phyloP scores from a whole-genome alignment of 2,888 invertebrate species.

The Lypha dubia region DNA sequence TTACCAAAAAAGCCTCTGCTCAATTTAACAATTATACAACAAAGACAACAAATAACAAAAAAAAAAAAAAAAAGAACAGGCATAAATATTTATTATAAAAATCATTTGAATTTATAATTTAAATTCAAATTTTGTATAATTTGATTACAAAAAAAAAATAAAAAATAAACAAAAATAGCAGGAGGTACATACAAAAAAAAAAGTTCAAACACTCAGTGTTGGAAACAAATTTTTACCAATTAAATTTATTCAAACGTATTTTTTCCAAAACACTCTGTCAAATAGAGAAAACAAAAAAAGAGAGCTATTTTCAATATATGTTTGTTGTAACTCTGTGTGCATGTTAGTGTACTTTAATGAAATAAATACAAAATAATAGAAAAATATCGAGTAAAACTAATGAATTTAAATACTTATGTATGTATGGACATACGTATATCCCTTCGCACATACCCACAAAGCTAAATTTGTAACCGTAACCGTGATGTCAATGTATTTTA shows the following conservation, averaged over 20 bases:
- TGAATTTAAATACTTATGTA: neutral
- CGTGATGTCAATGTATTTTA: constrained; percentile 10
- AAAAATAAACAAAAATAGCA: constrained; percentile 1
- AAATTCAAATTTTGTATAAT: constrained; percentile 40
- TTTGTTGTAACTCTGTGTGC: neutral
- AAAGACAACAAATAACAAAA: neutral
- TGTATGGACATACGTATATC: no score
- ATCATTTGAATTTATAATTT: constrained; percentile 26
- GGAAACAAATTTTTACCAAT: constrained; percentile 32
- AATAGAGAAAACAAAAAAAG: neutral
- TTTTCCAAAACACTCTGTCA: constrained; percentile 17
- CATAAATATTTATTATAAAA: constrained; percentile 10
- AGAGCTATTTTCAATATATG: neutral
- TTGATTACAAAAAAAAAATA: no score
- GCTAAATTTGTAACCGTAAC: neutral
- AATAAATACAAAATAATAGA: constrained; percentile 18
- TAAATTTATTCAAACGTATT: constrained; percentile 41
- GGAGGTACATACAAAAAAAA: neutral
- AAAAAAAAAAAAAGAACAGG: neutral
- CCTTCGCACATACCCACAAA: neutral
- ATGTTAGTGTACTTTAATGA: constrained; percentile 28
- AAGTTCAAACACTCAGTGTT: neutral
- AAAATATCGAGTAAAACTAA: neutral
- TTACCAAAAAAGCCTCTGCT: neutral
- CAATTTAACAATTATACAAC: constrained; percentile 13